Base-by-base conservation (phyloP, 2,797 vertebrate genomes). In the Chromis chromis region DNA sequence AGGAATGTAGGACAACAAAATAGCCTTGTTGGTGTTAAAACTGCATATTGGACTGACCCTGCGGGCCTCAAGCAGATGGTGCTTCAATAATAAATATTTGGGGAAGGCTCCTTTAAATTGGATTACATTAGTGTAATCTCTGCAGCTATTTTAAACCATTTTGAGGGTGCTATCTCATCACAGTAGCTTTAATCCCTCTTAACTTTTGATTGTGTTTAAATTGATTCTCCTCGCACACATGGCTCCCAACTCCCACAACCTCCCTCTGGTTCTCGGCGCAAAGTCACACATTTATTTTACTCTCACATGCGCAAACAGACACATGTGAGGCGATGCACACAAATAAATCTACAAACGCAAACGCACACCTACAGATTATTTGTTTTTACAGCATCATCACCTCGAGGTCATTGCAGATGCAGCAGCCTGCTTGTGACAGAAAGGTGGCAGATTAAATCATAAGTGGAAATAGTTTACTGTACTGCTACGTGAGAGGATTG, bases 81-180 rank as follows among this genome's bases (percentile, higher is more conserved):
- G 81, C 84, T 89, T 91, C 77, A 94, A 94, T 93, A 90, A 92
- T 94, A 92, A 91, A 94, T 91, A 94, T 93, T 90, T 91, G 83
- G 83, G 74, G 83, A 88, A 88, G 89, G 90, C 88, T 87, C 81
- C 89, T 93, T 93, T 93, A 91, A 94, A 96, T 92, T 92, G 91
- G 90, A 95, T 94, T 94, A 94, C 89, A 94, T 94, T 93, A 92
- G 78, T 92, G 78, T 92, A 92, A 94, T 93, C 90, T 90, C 78
- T 83, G 80, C 77, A 88, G 92, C 92, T 94, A 93, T 94, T 94
- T 92, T 86, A 88, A 94, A 90, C 79, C 76, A 90, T 94, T 91
- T 91, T 86, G 56, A 91, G 84, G 63, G 84, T 71, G 73, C 81
- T 87, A 82, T 94, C 86, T 93, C 86, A 90, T 91, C 87, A 87